Base-by-base conservation (phyloP, 2,888 invertebrate genomes). In the Nasonia oneida region DNA sequence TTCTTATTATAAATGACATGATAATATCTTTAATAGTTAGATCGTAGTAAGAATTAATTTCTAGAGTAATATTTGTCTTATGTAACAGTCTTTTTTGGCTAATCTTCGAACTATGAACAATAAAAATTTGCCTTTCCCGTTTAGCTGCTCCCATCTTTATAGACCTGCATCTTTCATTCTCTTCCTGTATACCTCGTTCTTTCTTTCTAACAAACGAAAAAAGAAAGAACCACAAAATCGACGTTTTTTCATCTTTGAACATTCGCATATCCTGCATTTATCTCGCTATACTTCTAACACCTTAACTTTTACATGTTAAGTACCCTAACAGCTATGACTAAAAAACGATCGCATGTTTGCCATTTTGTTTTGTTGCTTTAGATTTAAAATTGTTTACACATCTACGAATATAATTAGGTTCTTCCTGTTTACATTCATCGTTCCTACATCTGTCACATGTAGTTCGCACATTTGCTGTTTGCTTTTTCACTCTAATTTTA, bases 11-110 rank as follows among this genome's bases (percentile, higher is more conserved):
- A 89, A 87, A 90, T 90, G 89, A 90, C 89, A 89, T 90, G 89
- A 89, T 89, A 89, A 88, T 90, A 89, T 89, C 87, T 87, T 88
- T 87, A 88, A 87, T 89, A 89, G 88, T 84, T 87, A 84, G 76
- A 85, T 90, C 86, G 88, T 90, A 88, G 87, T 90, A 89, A 90
- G 89, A 90, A 91, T 89, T 90, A 89, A 90, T 91, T 89, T 89
- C 91, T 92, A 91, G 89, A 90, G 89, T 92, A 91, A 90, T 91
- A 92, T 91, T 91, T 90, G 88, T 91, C 90, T 90, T 92, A 92
- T 90, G 87, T 92, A 92, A 92, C 92, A 92, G 92, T 92, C 92
- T 92, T 92, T 92, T 91, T 92, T 91, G 92, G 90, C 91, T 91
- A 92, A 90, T 90, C 89, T 90, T 91, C 90, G 88, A 92, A 89